Percentiles rank a stretch among this genome's conserved stretches.
phyloP scores from a whole-genome alignment of 2,888 invertebrate genomes.

The Criorhina ranunculi region DNA sequence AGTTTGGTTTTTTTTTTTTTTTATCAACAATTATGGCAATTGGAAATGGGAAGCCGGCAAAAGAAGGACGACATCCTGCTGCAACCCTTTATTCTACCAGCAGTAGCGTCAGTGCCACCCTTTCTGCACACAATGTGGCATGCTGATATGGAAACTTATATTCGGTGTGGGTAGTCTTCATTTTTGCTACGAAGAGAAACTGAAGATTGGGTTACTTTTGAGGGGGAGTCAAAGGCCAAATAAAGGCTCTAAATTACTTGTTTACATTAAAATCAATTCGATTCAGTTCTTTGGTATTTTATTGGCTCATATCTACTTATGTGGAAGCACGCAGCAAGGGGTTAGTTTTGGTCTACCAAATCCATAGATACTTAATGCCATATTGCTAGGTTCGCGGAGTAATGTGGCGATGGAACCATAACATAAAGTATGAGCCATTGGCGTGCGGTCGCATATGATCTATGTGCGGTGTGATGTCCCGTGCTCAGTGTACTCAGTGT shows the following conservation, averaged over 20 bases:
- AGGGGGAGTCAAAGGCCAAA: slow-evolving; percentile 20
- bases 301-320: slow-evolving; percentile 20
- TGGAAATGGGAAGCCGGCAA: slow-evolving; percentile 20
- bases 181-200: neutral
- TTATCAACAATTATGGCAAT: slow-evolving; percentile 27
- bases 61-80: neutral
- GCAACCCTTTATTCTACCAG: slow-evolving; percentile 1
- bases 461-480: slow-evolving; percentile 42
- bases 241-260: slow-evolving; percentile 49
- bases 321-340: slow-evolving; percentile 44
- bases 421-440: slow-evolving; percentile 33
- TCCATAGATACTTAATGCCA: slow-evolving; percentile 1
- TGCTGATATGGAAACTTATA: neutral
- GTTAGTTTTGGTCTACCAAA: neutral
- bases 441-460: slow-evolving; percentile 56
- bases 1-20: slow-evolving; percentile 23
- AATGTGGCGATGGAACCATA: slow-evolving; percentile 41
- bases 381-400: slow-evolving; percentile 7
- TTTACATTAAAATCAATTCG: slow-evolving; percentile 52
- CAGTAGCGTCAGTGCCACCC: neutral
- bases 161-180: neutral
- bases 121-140: neutral
- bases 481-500: slow-evolving; percentile 12
- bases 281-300: slow-evolving; percentile 26
- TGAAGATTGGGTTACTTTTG: neutral